A percentile compares a stretch with the other conserved stretches of the same genome.
Conservation (phyloP, 2,113 vertebrate genomes). For the Macaca nemestrina region DNA sequence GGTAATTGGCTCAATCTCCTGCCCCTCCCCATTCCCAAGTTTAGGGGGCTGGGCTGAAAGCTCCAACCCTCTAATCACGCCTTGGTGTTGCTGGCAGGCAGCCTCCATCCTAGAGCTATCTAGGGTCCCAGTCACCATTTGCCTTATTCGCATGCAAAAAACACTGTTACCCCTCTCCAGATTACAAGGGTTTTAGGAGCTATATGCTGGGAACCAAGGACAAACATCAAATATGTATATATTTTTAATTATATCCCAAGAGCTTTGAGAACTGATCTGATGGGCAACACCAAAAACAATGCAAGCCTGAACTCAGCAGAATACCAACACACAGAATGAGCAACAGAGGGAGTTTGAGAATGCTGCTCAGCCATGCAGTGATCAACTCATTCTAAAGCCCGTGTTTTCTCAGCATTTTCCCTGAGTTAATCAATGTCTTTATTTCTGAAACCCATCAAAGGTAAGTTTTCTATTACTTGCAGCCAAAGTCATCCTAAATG, state of each 20-base stretch:
- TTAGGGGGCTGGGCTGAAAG: not conserved
- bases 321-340: too few species aligned
- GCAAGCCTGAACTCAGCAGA: not conserved
- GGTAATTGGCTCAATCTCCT: not conserved
- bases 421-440: not conserved
- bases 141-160: not conserved
- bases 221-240: not conserved
- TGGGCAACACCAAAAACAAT: not conserved
- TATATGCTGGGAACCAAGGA: not conserved
- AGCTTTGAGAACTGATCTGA: not conserved
- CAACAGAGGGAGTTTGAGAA: too few species aligned
- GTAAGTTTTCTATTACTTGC: not conserved
- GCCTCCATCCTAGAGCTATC: not conserved
- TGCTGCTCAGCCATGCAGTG: not conserved
- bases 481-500: not conserved
- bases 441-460: not conserved
- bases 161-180: not conserved
- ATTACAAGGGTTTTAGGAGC: not conserved
- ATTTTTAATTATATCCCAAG: not conserved
- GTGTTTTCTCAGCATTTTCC: not conserved
- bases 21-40: not conserved
- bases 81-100: not conserved
- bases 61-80: not conserved
- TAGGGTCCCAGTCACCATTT: not conserved
- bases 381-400: not conserved